phyloP scores from a whole-genome alignment of 2,113 vertebrate genomes.

The Lamprologus tigripictilis region DNA sequence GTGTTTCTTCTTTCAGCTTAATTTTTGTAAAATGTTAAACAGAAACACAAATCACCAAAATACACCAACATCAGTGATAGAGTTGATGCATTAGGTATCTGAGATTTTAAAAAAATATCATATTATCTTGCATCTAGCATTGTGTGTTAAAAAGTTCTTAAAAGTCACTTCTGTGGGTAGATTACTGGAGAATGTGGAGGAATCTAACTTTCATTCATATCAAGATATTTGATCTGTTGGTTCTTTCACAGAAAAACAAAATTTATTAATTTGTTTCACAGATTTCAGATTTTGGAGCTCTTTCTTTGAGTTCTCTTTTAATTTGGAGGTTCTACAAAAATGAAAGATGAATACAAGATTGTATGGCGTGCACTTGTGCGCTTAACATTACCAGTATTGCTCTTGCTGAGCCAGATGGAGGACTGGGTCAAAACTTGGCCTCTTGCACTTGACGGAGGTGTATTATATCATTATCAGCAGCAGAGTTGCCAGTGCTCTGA shows the following conservation, averaged over 20 bases:
- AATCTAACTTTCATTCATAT: neutral
- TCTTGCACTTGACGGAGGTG: neutral
- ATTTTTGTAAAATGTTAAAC: neutral
- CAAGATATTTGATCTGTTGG: neutral
- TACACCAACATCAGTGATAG: neutral
- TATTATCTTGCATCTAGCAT: neutral
- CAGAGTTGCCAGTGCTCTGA: neutral
- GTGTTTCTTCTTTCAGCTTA: neutral
- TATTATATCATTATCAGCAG: neutral
- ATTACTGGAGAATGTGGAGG: neutral
- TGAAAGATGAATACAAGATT: neutral
- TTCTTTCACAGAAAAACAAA: neutral
- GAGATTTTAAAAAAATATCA: rapidly evolving
- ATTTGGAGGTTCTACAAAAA: neutral
- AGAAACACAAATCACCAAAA: neutral
- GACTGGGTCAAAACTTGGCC: neutral
- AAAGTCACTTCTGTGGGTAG: neutral
- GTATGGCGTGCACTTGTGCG: neutral
- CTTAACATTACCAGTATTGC: neutral
- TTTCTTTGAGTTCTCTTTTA: neutral
- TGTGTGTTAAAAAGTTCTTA: neutral
- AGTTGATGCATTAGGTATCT: neutral
- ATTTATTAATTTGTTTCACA: neutral
- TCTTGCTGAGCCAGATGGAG: neutral
- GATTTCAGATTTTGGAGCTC: neutral